phyloP scores from a whole-genome alignment of 2,888 invertebrate species.

The Leucoptera coffeella region DNA sequence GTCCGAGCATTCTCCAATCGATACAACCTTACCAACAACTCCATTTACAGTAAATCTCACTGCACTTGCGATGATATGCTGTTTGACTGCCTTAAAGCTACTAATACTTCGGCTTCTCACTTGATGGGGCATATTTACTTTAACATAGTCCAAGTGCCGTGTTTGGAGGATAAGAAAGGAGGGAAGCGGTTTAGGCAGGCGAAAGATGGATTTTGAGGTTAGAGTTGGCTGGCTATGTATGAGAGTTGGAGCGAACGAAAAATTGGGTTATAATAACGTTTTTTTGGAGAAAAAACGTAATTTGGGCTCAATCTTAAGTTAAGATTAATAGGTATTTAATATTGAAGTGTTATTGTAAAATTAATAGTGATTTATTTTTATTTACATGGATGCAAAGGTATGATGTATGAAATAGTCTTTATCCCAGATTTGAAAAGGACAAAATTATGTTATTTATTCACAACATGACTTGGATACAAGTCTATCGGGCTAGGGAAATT shows the following conservation, averaged over 20 bases:
- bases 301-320: no score
- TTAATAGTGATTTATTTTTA: no score
- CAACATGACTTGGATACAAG: no score
- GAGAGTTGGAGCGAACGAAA: no score
- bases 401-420: not conserved
- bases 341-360: constrained; percentile 2
- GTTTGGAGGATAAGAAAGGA: constrained; percentile 53
- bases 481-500: no score
- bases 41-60: constrained; percentile 82
- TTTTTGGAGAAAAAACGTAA: no score
- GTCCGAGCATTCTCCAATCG: constrained; percentile 60
- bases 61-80: constrained; percentile 83
- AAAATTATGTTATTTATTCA: no score
- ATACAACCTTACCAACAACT: constrained; percentile 80
- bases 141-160: constrained; percentile 72
- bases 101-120: constrained; percentile 65
- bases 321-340: constrained; percentile 7
- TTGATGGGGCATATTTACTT: constrained; percentile 83
- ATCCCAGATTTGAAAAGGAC: no score
- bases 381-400: no score
- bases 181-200: constrained; percentile 44
- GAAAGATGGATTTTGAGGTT: constrained; percentile 44
- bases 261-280: no score
- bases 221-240: no score
- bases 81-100: constrained; percentile 71